Evolutionary conservation across 2,113 vertebrate species (phyloP), one percentile per base, ranked within the genome.

Genomic region (Gambusia affinis): DNA sequence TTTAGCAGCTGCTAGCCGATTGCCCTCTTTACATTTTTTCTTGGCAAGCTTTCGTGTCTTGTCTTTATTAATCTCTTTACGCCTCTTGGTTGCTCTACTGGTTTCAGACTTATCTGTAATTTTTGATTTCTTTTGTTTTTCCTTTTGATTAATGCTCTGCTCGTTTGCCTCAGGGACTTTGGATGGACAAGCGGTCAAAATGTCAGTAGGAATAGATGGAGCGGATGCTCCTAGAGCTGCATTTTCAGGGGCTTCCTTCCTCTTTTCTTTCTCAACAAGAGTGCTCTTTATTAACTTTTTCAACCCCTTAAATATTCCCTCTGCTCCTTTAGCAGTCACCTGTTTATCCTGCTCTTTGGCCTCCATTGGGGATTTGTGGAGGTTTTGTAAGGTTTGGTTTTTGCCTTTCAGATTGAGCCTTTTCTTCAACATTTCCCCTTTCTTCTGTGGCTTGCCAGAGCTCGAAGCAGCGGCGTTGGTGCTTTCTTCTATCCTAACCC

Each of bases 401-500:
- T 73, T 75, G 29, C 57, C 1, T 27, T 64, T 75, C 19, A 47
- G 73, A 28, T 71, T 57, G 10, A 8, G n/a, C 19, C 62, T 70
- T 15, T 71, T 67, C 30, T 60, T 29, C 1, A 7, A 1, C 7
- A 57, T 42, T 67, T 65, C 72, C n/a, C 33, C 60, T 31, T 72
- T 82, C 64, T 77, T 87, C 5, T 37, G 54, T 8, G 17, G 63
- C 29, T 79, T 80, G 37, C 47, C n/a, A 0, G 73, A 60, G 17
- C 60, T 64, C 33, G 68, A 33, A 62, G 84, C 31, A 19, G 30
- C 27, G 14, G 4, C 12, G 1, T 15, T 15, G 19, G 11, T 39
- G 0, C 68, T 75, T 12, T 17, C 33, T 42, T 72, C 28, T 67
- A 72, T 42, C 63, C 54, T 28, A n/a, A 29, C 1, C 6, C 35